Conservation (phyloP, 2,797 vertebrate species). For the Cyprinella venusta region DNA sequence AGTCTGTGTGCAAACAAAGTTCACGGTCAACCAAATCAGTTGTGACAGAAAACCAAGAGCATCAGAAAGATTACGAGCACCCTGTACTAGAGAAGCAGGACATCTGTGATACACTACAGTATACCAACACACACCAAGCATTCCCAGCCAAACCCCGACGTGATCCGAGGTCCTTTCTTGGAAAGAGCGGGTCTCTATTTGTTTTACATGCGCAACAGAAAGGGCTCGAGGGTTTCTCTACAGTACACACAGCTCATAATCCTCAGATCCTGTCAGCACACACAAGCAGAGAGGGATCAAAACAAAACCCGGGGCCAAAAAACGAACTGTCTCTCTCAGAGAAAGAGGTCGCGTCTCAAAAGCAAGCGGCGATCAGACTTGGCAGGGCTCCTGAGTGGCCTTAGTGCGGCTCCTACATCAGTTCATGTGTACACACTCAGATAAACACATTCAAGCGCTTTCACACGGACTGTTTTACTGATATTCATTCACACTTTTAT, state of each 20-base stretch:
- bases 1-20: constrained; percentile 59
- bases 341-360: constrained; percentile 40
- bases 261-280: constrained; percentile 60
- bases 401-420: constrained; percentile 31
- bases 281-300: constrained; percentile 60
- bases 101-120: not conserved
- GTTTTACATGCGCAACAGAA: constrained; percentile 38
- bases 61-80: constrained; percentile 28
- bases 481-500: constrained; percentile 6
- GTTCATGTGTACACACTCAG: not conserved
- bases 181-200: constrained; percentile 24
- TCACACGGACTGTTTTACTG: not conserved
- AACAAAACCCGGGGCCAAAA: constrained; percentile 62
- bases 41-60: constrained; percentile 53
- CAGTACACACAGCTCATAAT: constrained; percentile 43
- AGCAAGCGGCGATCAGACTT: constrained; percentile 34
- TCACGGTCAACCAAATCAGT: constrained; percentile 45
- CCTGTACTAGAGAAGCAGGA: not conserved
- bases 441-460: not conserved
- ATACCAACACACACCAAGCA: too few relatives aligned
- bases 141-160: not conserved
- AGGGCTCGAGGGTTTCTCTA: constrained; percentile 18
- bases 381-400: constrained; percentile 44
- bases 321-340: constrained; percentile 39
- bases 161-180: constrained; percentile 35